Evolutionary conservation across 2,797 vertebrate species (phyloP).

Genomic region (Thunnus albacares): DNA sequence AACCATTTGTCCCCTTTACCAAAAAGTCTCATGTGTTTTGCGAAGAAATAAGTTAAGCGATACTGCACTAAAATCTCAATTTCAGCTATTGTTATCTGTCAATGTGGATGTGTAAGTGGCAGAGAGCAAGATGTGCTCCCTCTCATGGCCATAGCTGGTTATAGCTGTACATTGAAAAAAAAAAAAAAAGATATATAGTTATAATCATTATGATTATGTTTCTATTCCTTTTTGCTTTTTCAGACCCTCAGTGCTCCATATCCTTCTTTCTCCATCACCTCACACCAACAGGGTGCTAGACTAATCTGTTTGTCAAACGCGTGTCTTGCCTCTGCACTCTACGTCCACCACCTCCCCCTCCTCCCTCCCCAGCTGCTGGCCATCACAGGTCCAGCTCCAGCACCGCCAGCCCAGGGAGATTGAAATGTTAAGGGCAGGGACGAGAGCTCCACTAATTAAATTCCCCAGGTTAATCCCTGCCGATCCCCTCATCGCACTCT

Average conservation of each 20-base stretch:
- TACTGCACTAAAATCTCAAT: neutral
- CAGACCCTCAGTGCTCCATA: conserved; percentile 1
- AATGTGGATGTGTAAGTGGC: neutral
- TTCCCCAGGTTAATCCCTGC: conserved; percentile 95
- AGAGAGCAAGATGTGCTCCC: conserved; percentile 3
- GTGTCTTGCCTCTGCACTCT: conserved; percentile 66
- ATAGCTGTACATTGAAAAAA: neutral
- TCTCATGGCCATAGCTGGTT: conserved; percentile 11
- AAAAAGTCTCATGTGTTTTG: neutral
- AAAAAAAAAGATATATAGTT: neutral
- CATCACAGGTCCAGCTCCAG: conserved; percentile 76
- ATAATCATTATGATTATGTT: neutral
- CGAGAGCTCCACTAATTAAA: conserved; percentile 93
- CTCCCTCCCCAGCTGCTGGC: conserved; percentile 67
- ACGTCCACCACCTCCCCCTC: conserved; percentile 38
- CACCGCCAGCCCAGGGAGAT: conserved; percentile 69
- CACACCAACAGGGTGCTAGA: conserved; percentile 63
- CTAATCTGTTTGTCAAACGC: conserved; percentile 82
- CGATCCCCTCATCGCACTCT: conserved; percentile 90
- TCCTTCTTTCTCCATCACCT: conserved; percentile 31
- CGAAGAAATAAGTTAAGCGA: neutral
- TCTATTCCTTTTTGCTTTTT: neutral
- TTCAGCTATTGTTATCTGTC: neutral
- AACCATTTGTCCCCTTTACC: neutral
- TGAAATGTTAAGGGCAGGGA: conserved; percentile 85